These are phyloP conservation scores for Tipula confusa DNA, from an alignment of 2,888 invertebrate species.

Conservation along the genomic window DNA sequence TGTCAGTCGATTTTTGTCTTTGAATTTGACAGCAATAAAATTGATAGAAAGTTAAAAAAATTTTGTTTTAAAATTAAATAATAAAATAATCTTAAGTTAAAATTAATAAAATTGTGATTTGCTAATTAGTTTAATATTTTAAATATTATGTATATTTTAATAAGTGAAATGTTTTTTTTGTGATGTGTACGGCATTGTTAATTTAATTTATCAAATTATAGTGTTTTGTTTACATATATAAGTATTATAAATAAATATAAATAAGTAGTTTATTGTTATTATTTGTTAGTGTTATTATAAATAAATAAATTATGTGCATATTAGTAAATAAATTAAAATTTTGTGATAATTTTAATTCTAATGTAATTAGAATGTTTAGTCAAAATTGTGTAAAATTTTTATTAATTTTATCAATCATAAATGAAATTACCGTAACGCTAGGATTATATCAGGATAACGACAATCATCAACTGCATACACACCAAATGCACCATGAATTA, in stretches of 20 bases:
- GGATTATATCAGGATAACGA: neutral
- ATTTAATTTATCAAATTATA: neutral
- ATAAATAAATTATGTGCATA: neutral
- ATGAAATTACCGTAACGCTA: neutral
- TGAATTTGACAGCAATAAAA: slow-evolving; percentile 15
- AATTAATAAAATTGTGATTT: neutral
- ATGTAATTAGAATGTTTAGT: neutral
- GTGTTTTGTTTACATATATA: neutral
- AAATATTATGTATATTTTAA: neutral
- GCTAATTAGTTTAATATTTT: neutral
- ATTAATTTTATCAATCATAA: neutral
- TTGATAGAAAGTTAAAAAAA: neutral
- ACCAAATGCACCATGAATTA: neutral
- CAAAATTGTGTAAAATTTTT: neutral
- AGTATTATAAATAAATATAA: too few relatives aligned
- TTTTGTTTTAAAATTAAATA: neutral
- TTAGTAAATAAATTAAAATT: neutral
- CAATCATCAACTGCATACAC: neutral
- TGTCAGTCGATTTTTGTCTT: slow-evolving; percentile 12
- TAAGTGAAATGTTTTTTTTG: neutral
- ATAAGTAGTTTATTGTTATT: neutral
- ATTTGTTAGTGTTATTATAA: neutral
- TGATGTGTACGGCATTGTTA: neutral
- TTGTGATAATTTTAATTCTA: neutral
- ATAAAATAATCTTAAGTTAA: neutral